These are phyloP conservation scores for Drosophila conformis DNA, from an alignment of 2,888 invertebrate species.

Conservation along the genomic window DNA sequence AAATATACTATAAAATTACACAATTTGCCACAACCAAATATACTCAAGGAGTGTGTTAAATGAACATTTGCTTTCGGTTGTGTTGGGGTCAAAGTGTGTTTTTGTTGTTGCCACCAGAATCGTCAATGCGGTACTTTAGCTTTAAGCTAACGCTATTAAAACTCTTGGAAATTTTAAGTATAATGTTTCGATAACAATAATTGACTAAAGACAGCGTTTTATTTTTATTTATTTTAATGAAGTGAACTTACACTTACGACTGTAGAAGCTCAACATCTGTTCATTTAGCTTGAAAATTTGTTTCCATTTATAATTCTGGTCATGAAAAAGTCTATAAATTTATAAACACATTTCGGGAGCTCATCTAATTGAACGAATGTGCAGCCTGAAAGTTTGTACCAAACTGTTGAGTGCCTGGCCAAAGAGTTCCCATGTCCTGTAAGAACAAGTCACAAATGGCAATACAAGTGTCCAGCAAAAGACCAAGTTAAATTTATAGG, in stretches of 20 bases:
- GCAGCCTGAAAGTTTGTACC: slow-evolving; percentile 17
- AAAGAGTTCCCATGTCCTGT: slow-evolving; percentile 28
- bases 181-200: background rate
- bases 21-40: slow-evolving; percentile 35
- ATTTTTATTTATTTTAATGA: background rate
- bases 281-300: background rate
- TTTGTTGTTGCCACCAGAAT: background rate
- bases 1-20: slow-evolving; percentile 33
- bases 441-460: slow-evolving; percentile 39
- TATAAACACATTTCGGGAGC: background rate
- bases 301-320: background rate
- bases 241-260: background rate
- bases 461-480: slow-evolving; percentile 50
- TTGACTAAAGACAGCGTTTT: background rate
- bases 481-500: slow-evolving; percentile 77
- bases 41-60: slow-evolving; percentile 47
- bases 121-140: background rate
- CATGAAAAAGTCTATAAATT: background rate
- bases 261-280: background rate
- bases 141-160: background rate
- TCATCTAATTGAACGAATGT: slow-evolving; percentile 55
- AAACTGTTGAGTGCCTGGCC: slow-evolving; percentile 25
- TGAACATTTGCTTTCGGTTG: slow-evolving; percentile 44
- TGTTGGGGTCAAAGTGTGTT: background rate
- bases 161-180: background rate